These are phyloP conservation scores for Calliopsis andreniformis DNA, from an alignment of 1,140 invertebrate species.

Conservation along the genomic window DNA sequence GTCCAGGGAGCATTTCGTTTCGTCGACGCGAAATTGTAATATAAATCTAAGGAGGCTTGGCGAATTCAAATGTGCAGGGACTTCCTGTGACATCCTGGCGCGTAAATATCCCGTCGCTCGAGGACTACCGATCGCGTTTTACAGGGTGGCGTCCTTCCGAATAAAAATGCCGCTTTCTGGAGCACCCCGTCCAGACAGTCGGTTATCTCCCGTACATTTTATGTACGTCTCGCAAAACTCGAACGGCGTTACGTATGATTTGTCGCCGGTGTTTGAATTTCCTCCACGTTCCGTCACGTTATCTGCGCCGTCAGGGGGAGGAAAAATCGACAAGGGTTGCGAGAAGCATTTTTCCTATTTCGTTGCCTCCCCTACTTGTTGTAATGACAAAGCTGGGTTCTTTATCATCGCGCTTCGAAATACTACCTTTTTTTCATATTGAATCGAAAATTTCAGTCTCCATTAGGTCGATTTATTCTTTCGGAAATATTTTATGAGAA, in stretches of 20 bases:
- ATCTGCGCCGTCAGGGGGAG: conserved; percentile 2
- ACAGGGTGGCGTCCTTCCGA: conserved; percentile 12
- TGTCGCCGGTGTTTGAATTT: conserved; percentile 29
- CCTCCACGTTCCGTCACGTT: neutral
- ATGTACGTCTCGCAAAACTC: conserved; percentile 37
- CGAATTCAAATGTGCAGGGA: conserved; percentile 28
- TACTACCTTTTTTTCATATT: too few species aligned
- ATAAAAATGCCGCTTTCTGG: conserved; percentile 52
- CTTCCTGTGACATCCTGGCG: conserved; percentile 37
- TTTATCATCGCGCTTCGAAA: too few species aligned
- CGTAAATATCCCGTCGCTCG: conserved; percentile 50
- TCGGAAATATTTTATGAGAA: too few species aligned
- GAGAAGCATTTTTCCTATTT: conserved; percentile 3
- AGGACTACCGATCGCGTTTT: conserved; percentile 22
- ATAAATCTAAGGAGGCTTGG: conserved; percentile 8
- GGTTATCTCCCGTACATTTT: conserved; percentile 56
- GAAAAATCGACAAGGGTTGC: conserved; percentile 37
- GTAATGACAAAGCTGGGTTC: too few species aligned
- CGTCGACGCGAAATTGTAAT: conserved; percentile 4
- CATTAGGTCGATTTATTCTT: too few species aligned
- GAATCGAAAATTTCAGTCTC: neutral
- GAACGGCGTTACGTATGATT: conserved; percentile 56
- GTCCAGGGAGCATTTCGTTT: neutral
- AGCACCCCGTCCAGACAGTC: conserved; percentile 26
- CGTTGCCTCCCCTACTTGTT: neutral